Conservation (phyloP, 2,797 vertebrate species). For the Neosalanx taihuensis region DNA sequence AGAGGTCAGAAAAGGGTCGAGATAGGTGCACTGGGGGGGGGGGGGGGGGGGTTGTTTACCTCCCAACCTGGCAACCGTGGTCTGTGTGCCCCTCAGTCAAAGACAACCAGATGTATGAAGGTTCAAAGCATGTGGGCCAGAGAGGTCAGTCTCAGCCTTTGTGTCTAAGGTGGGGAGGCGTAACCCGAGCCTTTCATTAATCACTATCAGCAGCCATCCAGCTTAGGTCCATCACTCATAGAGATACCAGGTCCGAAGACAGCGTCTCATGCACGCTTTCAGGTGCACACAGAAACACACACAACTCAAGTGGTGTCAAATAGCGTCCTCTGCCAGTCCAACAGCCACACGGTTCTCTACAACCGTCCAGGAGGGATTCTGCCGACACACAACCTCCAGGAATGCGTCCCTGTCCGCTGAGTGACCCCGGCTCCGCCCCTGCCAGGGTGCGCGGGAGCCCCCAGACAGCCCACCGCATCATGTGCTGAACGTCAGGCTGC, state of each 20-base stretch:
- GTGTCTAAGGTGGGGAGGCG: constrained; percentile 23
- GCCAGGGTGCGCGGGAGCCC: constrained; percentile 15
- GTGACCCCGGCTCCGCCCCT: constrained; percentile 48
- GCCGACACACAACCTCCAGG: constrained; percentile 40
- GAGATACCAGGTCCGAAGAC: neutral
- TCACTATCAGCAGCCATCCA: constrained; percentile 43
- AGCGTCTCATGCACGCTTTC: constrained; percentile 8
- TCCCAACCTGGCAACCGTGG: constrained; percentile 45
- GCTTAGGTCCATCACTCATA: constrained; percentile 19
- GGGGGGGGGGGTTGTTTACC: constrained; percentile 40
- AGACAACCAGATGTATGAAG: constrained; percentile 63
- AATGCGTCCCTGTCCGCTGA: constrained; percentile 55
- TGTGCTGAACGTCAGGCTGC: constrained; percentile 45
- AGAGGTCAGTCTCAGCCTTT: constrained; percentile 34
- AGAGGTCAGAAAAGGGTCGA: constrained; percentile 47
- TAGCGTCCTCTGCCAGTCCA: neutral
- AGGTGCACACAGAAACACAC: constrained; percentile 19
- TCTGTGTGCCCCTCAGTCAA: constrained; percentile 47
- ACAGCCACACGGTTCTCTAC: neutral
- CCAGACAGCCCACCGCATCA: constrained; percentile 47
- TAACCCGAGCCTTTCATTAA: constrained; percentile 57
- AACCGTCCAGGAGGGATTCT: neutral
- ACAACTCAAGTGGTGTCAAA: neutral
- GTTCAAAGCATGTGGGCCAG: constrained; percentile 57
- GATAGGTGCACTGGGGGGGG: constrained; percentile 36